Percentiles rank a stretch among this genome's conserved stretches.
Evolutionary conservation across 2,797 vertebrate genomes (phyloP).

Genomic region (Anguilla megastoma): DNA sequence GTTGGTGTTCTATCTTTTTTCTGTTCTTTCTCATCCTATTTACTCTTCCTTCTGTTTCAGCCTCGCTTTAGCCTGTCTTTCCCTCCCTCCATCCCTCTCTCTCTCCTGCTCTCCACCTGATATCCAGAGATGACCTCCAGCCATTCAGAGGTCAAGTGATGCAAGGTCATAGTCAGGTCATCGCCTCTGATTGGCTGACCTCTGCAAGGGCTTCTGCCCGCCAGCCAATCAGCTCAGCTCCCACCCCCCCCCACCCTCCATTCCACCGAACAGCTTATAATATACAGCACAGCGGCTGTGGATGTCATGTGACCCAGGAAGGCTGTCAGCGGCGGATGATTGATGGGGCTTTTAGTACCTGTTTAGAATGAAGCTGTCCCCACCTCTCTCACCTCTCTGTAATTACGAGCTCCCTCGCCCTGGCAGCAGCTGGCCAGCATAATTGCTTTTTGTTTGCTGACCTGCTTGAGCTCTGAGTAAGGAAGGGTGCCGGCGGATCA

Average conservation of each 20-base stretch:
- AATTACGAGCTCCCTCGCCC: conserved; percentile 48
- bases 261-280: conserved; percentile 17
- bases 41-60: not conserved
- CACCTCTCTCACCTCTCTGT: conserved; percentile 41
- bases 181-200: conserved; percentile 17
- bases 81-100: not conserved
- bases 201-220: conserved; percentile 3
- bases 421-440: conserved; percentile 44
- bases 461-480: conserved; percentile 41
- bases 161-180: conserved; percentile 41
- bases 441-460: conserved; percentile 55
- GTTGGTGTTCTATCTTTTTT: not conserved
- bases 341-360: conserved; percentile 50
- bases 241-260: not conserved
- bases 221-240: conserved; percentile 23
- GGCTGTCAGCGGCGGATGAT: conserved; percentile 40
- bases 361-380: conserved; percentile 53
- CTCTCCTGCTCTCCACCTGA: conserved; percentile 18
- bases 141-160: conserved; percentile 29
- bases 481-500: not conserved
- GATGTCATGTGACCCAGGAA: conserved; percentile 42
- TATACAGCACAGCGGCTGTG: conserved; percentile 3
- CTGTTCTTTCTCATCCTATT: not conserved
- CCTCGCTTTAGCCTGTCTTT: not conserved
- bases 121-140: conserved; percentile 29